phyloP scores from a whole-genome alignment of 2,888 invertebrate genomes.

The Cactoblastis cactorum region DNA sequence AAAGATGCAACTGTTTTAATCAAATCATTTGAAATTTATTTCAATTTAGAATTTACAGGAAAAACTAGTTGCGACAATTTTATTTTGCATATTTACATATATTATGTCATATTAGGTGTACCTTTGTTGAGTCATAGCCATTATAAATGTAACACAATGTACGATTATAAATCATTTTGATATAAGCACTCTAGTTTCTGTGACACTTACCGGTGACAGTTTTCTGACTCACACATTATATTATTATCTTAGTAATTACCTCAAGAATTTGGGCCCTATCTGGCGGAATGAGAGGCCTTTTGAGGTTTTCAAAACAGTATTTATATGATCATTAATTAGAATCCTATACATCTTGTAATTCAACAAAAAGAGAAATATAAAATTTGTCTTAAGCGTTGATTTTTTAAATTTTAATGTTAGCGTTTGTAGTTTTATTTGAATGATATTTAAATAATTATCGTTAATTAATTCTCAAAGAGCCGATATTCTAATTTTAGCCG shows the following conservation, averaged over 20 bases:
- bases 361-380: slow-evolving; percentile 6
- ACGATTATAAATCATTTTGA: slow-evolving; percentile 23
- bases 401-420: background rate
- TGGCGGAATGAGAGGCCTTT: slow-evolving; percentile 40
- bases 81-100: background rate
- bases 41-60: background rate
- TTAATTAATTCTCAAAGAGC: slow-evolving; percentile 50
- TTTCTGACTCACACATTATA: slow-evolving; percentile 30
- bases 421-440: slow-evolving; percentile 17
- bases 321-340: slow-evolving; percentile 18
- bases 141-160: background rate
- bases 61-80: background rate
- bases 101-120: background rate
- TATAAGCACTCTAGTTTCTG: slow-evolving; percentile 19
- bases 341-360: slow-evolving; percentile 14
- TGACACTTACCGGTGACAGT: slow-evolving; percentile 17
- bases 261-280: slow-evolving; percentile 33
- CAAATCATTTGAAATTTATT: background rate
- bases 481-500: slow-evolving; percentile 40
- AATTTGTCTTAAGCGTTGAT: background rate
- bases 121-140: background rate
- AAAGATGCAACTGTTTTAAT: background rate
- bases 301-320: slow-evolving; percentile 30
- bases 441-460: slow-evolving; percentile 45
- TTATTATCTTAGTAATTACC: slow-evolving; percentile 32